phyloP scores from a whole-genome alignment of 1,140 invertebrate genomes.

The Hycleus phaleratus region DNA sequence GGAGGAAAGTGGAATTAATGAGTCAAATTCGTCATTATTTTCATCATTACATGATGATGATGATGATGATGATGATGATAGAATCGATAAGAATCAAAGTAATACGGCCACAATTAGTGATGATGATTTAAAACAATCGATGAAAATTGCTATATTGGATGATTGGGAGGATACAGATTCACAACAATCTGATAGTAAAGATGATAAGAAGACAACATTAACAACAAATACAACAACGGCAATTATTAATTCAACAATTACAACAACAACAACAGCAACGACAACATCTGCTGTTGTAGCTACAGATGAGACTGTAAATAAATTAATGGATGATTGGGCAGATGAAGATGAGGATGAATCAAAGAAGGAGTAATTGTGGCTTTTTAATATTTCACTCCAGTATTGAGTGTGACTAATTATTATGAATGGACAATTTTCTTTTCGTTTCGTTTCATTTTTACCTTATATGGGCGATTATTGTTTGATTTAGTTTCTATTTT shows the following conservation, averaged over 20 bases:
- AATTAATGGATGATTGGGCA: conserved; percentile 41
- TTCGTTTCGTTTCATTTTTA: too few species aligned
- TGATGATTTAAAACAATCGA: background rate
- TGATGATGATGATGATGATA: too few species aligned
- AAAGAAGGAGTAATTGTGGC: conserved; percentile 6
- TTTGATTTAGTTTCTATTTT: too few species aligned
- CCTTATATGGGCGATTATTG: too few species aligned
- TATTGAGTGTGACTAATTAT: too few species aligned
- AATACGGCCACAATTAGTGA: background rate
- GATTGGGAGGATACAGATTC: conserved; percentile 42
- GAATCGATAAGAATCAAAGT: too few species aligned
- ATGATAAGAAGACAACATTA: conserved; percentile 12
- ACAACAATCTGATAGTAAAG: conserved; percentile 33
- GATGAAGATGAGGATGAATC: conserved; percentile 37
- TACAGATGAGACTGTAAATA: conserved; percentile 31
- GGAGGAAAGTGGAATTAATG: too few species aligned
- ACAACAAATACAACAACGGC: background rate
- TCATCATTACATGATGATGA: too few species aligned
- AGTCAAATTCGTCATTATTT: too few species aligned
- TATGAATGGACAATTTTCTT: too few species aligned
- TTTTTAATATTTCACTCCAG: too few species aligned
- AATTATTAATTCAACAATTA: background rate
- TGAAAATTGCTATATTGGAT: conserved; percentile 34
- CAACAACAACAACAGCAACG: background rate
- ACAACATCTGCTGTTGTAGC: background rate